Conservation (phyloP, 1,140 invertebrate species). For the Brachionus rubens region DNA sequence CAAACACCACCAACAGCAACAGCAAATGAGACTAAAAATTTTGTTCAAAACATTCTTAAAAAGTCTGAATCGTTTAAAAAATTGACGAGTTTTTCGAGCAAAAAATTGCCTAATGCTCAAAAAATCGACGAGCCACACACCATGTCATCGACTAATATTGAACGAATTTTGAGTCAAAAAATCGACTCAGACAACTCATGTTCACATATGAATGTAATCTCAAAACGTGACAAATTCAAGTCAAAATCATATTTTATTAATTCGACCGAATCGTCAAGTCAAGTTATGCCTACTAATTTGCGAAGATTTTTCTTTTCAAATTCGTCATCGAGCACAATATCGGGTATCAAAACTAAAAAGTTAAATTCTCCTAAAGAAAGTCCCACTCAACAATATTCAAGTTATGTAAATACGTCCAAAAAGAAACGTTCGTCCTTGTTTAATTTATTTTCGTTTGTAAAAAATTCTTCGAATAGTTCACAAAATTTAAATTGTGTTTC, state of each 20-base stretch:
- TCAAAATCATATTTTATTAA: conserved; percentile 26
- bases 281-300: not conserved
- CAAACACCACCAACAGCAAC: not conserved
- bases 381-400: not conserved
- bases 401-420: conserved; percentile 9
- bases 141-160: not conserved
- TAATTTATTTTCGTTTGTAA: conserved; percentile 16
- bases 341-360: not conserved
- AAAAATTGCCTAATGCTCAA: not conserved
- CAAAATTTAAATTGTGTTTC: conserved; percentile 4
- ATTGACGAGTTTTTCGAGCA: not conserved
- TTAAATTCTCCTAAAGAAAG: not conserved
- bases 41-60: conserved; percentile 19
- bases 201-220: not conserved
- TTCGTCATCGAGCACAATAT: not conserved
- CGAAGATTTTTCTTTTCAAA: not conserved
- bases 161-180: not conserved
- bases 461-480: not conserved
- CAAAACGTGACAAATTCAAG: conserved; percentile 19
- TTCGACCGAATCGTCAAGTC: not conserved
- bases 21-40: conserved; percentile 12
- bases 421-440: conserved; percentile 24
- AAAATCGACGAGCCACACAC: not conserved
- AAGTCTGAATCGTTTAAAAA: conserved; percentile 19
- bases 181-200: not conserved